Evolutionary conservation across 2,797 vertebrate species (phyloP), one percentile per base, ranked within the genome.

Genomic region (Nyctibius grandis): DNA sequence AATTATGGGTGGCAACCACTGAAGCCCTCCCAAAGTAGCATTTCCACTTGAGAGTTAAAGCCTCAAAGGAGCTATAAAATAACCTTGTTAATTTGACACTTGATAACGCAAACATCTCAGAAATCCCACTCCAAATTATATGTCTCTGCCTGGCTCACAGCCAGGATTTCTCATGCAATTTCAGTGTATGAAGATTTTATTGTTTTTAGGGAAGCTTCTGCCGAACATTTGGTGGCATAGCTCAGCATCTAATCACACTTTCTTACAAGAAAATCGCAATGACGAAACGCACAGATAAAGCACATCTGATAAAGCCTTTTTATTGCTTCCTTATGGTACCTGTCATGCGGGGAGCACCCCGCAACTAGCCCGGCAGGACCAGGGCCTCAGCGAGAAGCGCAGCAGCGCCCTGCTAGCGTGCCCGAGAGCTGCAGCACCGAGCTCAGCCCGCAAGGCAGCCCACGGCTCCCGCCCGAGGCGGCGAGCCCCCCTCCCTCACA

Each of bases 61-160:
- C 60, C 87, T 64, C 56, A 9, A 82, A 76, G 56, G 48, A 93
- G 64, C 42, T 34, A 45, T 19, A 65, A 89, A 74, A 78, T 21
- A 92, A 85, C 81, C 85, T 54, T n/a, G 85, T 29, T 93, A 70
- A 91, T 92, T 40, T 72, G 81, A 80, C 45, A 33, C 67, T 93
- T 29, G 75, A 23, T 88, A 77, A 91, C 4, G 33, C 72, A 85
- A 91, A 83, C n/a, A 85, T 38, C 60, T 88, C 68, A 26, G 18
- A 91, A 80, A 85, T 19, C 57, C 72, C 51, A 61, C 85, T 72
- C 50, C 59, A 53, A 92, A 78, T 12, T 42, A 23, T 7, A 50
- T 4, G 48, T 11, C 60, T 28, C 56, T 9, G 47, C 29, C 64
- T 74, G 87, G 86, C 78, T 57, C 29, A 2, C 10, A 14, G 60